phyloP scores from a whole-genome alignment of 2,797 vertebrate species.

The Taenioides sp. region DNA sequence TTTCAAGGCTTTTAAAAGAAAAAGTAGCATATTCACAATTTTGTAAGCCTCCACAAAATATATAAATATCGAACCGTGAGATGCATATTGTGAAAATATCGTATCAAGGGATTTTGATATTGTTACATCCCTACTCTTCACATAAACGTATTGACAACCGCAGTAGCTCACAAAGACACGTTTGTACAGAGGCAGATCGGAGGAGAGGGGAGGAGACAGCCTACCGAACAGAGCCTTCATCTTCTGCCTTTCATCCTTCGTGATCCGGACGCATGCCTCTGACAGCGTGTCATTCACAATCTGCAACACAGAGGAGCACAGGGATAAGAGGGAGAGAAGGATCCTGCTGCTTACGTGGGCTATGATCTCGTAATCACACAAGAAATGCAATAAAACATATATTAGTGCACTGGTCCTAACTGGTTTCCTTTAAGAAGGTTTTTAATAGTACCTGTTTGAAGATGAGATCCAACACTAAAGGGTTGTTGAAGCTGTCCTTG shows the following conservation, averaged over 20 bases:
- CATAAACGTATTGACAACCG: neutral
- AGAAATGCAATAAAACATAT: conserved; percentile 1
- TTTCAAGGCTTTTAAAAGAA: too few relatives aligned
- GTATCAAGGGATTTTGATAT: too few relatives aligned
- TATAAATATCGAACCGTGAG: too few relatives aligned
- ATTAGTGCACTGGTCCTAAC: neutral
- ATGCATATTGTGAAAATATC: too few relatives aligned
- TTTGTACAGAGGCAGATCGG: conserved; percentile 25
- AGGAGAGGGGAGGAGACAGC: conserved; percentile 44
- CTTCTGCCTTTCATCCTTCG: conserved; percentile 86
- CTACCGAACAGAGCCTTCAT: conserved; percentile 94
- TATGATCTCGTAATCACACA: conserved; percentile 24
- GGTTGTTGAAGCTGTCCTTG: conserved; percentile 89
- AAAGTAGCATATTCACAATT: too few relatives aligned
- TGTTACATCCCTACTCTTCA: too few relatives aligned
- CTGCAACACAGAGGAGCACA: conserved; percentile 66
- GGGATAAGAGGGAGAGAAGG: conserved; percentile 20
- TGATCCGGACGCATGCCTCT: conserved; percentile 90
- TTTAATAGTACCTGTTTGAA: conserved; percentile 87
- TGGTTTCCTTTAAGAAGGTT: neutral
- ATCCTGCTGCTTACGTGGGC: conserved; percentile 12
- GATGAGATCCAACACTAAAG: conserved; percentile 89
- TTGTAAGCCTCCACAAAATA: too few relatives aligned
- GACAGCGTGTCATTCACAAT: conserved; percentile 91
- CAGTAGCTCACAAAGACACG: conserved; percentile 35